Base-by-base conservation (phyloP, 1,140 invertebrate species). In the Aphelinus certus region DNA sequence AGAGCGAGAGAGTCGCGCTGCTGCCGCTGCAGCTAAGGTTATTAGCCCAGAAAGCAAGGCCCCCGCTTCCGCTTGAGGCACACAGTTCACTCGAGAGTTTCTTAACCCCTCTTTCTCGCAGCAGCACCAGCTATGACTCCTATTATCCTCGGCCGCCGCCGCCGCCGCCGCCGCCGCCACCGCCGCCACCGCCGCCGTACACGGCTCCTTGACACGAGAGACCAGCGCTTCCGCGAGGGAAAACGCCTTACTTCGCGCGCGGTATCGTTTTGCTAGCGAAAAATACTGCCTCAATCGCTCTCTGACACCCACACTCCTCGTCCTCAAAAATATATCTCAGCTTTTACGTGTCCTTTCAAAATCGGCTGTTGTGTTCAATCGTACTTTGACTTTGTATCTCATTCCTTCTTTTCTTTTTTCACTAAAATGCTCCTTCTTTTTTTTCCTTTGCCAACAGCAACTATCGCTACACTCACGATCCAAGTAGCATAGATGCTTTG, bases 21-120 rank as follows among this genome's bases (percentile, higher is more conserved):
- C 81, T 76, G 80, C 83, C 82, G 83, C 83, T 84, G 85, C 84
- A 83, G 81, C 81, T 85, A 87, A 84, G 87, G 86, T 88, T 87
- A 87, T 88, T 88, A 88, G 87, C 85, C 84, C 86, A 88, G 86
- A 87, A 87, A 87, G 86, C 86, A 86, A 87, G 86, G 86, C 83
- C 86, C 84, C 84, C 82, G 82, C 83, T 88, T 88, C 86, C 87
- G 86, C 86, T 87, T 85, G 80, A 84, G 82, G 82, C 83, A 86
- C 84, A 86, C 81, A 81, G 84, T 83, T 75, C 73, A 75, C 61
- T 70, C 49, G 81, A 85, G 87, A 87, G 85, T 87, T 88, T 87
- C 86, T 87, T 87, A 88, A 88, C 86, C 86, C 87, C 83, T 85
- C 80, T 57, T 26, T 72, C 68, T 67, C 55, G 26, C 26, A 26